phyloP scores from a whole-genome alignment of 1,140 invertebrate genomes.

The Eueides isabella region DNA sequence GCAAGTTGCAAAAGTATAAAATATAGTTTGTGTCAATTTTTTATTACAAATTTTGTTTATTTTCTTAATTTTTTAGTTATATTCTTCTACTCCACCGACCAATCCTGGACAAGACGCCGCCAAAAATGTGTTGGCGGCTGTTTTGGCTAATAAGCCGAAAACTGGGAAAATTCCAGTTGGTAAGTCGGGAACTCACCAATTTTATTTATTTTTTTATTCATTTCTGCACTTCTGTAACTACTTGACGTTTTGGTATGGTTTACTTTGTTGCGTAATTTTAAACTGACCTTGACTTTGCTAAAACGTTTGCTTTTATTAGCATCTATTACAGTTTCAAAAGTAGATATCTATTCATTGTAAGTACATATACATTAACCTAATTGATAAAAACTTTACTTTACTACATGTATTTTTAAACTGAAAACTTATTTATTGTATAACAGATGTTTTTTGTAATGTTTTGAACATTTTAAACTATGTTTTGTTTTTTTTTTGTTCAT shows the following conservation, averaged over 20 bases:
- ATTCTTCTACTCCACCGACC: conserved; percentile 56
- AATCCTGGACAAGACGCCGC: conserved; percentile 59
- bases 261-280: conserved; percentile 45
- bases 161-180: conserved; percentile 78
- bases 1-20: not conserved
- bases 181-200: conserved; percentile 49
- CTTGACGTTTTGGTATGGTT: not conserved
- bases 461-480: not conserved
- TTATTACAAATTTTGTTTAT: not conserved
- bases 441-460: not conserved
- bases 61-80: conserved; percentile 55
- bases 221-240: not conserved
- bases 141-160: conserved; percentile 79
- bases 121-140: conserved; percentile 78
- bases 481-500: not conserved
- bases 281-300: conserved; percentile 43
- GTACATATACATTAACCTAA: no score
- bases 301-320: not conserved
- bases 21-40: not conserved
- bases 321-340: conserved; percentile 1
- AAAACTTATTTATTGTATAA: not conserved
- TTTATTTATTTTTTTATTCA: conserved; percentile 21
- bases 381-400: no score
- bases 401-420: no score
- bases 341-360: no score